Evolutionary conservation across 2,888 invertebrate genomes (phyloP), one percentile per base, ranked within the genome.

Genomic region (Lasioglossum villosulum): DNA sequence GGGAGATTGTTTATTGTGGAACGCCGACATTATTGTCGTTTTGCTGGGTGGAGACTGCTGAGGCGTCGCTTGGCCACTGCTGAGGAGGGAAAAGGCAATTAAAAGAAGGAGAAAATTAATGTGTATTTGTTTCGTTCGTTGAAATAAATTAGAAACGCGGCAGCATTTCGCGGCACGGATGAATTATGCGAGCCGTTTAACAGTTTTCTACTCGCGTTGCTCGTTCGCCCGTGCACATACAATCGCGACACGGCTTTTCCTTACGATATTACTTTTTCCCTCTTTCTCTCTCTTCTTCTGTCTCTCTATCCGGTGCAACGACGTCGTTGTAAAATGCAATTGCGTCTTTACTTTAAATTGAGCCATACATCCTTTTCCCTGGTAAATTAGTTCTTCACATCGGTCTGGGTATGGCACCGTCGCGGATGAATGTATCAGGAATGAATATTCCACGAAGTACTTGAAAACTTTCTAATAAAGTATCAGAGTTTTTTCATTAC

Each of bases 1-100:
- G 80, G 80, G 56, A 66, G 74, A 86, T 79, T 78, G 85, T 86
- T 86, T 73, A 77, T 79, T 56, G 75, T 19, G 68, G 77, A 71
- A 74, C 68, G 42, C 42, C 23, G 48, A 19, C 80, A 30, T 70
- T 74, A 80, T 80, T 84, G 45, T 75, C 75, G 45, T 27, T 42
- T 42, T 5, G 37, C 27, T n/a, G 52, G 59, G 23, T 6, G 16
- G 68, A 16, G 6, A 3, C 19, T 16, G 8, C 30, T 0, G 63
- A 63, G 63, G 63, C 63, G 30, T 63, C 63, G 14, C 27, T 3
- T 30, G 16, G 30, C 30, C 63, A 63, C 30, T 30, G 30, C 30
- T 19, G 5, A 16, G 12, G 0, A 63, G 16, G 30, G 19, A 16
- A 19, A 63, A 16, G 63, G 63, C 63, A 63, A 63, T 34, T 63